Base-by-base conservation (phyloP, 2,113 vertebrate genomes). In the Cynopterus brachyotis region DNA sequence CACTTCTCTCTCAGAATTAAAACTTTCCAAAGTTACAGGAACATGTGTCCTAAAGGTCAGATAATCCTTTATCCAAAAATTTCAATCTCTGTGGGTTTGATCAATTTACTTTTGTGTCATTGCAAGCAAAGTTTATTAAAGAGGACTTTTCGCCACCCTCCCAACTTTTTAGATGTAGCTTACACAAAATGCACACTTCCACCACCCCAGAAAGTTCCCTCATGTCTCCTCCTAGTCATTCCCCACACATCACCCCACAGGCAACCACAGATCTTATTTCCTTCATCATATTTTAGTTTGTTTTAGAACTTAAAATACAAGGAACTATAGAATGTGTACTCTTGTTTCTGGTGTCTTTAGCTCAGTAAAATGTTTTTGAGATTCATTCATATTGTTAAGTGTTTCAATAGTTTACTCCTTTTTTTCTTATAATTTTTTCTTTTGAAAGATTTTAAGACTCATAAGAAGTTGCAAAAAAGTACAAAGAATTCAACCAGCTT, bases 231-330 rank as follows among this genome's bases (percentile, higher is more conserved):
- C 15, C 20, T 3, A 8, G 5, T 92, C 32, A 20, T 83, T 89
- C 70, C 70, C 13, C 55, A 88, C 35, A 67, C 28, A 55, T 45
- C 45, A 22, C 26, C 19, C 6, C 40, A 16, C 3, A 70, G 66
- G 64, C 9, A 72, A 83, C 28, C 62, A 73, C 13, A 73, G 45
- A 50, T 76, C 57, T 60, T n/a, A 89, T 67, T 73, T 89, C n/a
- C 64, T 72, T 84, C 15, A 6, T 47, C 17, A 5, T 89, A 15
- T 80, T 83, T 87, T 55, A 69, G 42, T 83, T 91, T 42, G 17
- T 92, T 94, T 79, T 72, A 89, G 79, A 89, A 72, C 30, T 85
- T 92, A 45, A 83, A 82, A 93, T 69, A 89, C 78, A 75, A n/a
- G 59, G 10, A 60, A 47, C 37, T 67, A 26, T 20, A 72, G 13